These are phyloP conservation scores for Poecile montanus DNA, from an alignment of 2,797 vertebrate species.

Conservation along the genomic window DNA sequence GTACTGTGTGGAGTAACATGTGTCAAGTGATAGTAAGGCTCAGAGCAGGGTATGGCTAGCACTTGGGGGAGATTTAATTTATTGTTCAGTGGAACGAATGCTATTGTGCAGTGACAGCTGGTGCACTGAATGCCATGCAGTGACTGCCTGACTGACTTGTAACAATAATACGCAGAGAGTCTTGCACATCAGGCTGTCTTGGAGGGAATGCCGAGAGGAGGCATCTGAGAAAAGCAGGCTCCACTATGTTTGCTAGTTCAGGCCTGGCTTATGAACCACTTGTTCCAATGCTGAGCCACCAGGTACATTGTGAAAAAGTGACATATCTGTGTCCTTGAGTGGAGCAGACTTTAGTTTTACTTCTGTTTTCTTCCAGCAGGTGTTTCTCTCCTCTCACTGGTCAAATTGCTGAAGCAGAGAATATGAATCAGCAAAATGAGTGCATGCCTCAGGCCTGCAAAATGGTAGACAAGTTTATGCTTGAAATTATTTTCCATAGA, in stretches of 20 bases:
- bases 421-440: neutral
- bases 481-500: neutral
- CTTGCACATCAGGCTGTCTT: slow-evolving; percentile 44
- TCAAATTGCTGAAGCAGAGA: neutral
- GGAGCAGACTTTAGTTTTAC: neutral
- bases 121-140: slow-evolving; percentile 38
- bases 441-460: neutral
- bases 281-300: neutral
- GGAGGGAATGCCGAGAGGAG: neutral
- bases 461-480: neutral
- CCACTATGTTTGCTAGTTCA: neutral
- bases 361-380: neutral
- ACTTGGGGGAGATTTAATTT: slow-evolving; percentile 25
- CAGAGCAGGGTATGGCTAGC: slow-evolving; percentile 19
- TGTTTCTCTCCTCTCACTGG: neutral
- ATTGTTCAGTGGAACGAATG: slow-evolving; percentile 66
- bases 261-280: neutral
- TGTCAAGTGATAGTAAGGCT: slow-evolving; percentile 25
- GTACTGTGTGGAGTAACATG: neutral
- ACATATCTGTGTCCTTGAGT: neutral
- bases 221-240: neutral
- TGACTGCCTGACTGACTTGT: slow-evolving; percentile 44
- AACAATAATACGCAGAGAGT: slow-evolving; percentile 46
- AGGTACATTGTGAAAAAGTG: neutral
- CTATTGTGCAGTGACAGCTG: slow-evolving; percentile 67